Conservation (phyloP, 2,888 invertebrate species). For the Petrolisthes manimaculis region DNA sequence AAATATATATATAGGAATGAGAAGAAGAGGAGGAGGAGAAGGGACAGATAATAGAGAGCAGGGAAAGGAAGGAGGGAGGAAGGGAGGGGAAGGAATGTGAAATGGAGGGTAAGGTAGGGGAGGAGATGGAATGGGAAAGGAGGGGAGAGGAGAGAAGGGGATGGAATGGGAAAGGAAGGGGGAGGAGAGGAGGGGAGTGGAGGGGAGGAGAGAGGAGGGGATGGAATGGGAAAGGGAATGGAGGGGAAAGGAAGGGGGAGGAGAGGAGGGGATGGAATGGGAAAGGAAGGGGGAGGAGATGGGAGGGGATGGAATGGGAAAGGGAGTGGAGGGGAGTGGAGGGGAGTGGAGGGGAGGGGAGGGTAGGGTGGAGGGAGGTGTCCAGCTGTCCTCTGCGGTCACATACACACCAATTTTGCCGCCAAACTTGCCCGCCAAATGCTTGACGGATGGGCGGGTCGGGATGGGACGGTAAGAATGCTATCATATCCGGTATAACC, state of each 20-base stretch:
- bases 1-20: too few species aligned
- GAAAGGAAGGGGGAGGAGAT: background rate
- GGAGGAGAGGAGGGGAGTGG: background rate
- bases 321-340: background rate
- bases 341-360: background rate
- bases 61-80: too few species aligned
- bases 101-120: too few species aligned
- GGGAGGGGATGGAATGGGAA: background rate
- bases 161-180: background rate
- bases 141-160: background rate
- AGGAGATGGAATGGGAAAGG: too few species aligned
- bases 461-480: background rate
- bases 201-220: background rate
- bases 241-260: background rate
- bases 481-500: background rate
- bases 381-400: background rate
- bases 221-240: background rate
- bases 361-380: background rate
- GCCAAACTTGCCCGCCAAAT: background rate
- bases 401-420: background rate
- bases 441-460: constrained; percentile 3
- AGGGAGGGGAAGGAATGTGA: too few species aligned
- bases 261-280: background rate
- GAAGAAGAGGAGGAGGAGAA: too few species aligned
- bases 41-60: too few species aligned